Evolutionary conservation across 2,797 vertebrate species (phyloP).

Genomic region (Centropyge bicolor): DNA sequence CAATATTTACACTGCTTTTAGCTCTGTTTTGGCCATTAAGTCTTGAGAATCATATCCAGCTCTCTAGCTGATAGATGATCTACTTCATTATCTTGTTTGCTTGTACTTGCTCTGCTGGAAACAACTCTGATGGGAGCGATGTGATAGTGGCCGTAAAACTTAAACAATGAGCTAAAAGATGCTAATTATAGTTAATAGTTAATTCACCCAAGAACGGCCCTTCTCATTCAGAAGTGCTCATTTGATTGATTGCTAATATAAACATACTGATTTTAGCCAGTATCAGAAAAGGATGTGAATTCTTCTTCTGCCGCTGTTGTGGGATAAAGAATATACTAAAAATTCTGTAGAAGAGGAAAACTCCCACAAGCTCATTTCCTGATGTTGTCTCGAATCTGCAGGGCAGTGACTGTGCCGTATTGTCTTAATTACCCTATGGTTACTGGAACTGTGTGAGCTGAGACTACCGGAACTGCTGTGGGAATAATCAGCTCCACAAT

Average conservation of each 20-base stretch:
- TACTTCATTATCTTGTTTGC: no score
- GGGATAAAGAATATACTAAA: background rate
- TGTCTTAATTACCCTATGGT: conserved; percentile 37
- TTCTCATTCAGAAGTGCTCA: background rate
- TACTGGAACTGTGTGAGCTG: conserved; percentile 31
- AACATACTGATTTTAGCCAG: background rate
- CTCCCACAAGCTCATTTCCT: background rate
- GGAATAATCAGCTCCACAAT: conserved; percentile 19
- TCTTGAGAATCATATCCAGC: no score
- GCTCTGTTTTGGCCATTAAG: no score
- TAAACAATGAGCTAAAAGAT: no score
- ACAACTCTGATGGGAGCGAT: no score
- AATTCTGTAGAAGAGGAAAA: background rate
- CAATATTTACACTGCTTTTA: no score
- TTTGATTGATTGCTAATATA: background rate
- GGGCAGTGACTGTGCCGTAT: background rate
- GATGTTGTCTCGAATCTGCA: conserved; percentile 12
- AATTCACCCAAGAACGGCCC: no score
- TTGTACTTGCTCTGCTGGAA: no score
- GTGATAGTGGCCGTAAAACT: no score
- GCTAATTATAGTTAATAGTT: no score
- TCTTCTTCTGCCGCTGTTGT: background rate
- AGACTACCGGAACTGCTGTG: conserved; percentile 1
- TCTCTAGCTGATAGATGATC: no score
- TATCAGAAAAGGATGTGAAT: background rate